phyloP scores from a whole-genome alignment of 30 jellyfish, hydroid and myxozoan genomes.

The Mastigias papua region DNA sequence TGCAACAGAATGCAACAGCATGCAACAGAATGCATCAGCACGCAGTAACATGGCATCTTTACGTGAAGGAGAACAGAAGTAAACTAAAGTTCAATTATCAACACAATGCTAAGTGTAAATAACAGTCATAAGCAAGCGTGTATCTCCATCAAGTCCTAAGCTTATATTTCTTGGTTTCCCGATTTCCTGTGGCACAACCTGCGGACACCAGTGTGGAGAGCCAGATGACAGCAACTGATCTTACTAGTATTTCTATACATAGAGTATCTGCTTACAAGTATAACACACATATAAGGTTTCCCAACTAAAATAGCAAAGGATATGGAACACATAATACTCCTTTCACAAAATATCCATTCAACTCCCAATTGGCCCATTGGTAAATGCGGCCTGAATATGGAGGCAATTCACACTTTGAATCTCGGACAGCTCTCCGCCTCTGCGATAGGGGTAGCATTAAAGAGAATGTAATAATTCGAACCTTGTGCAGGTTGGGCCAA shows the following conservation, averaged over 20 bases:
- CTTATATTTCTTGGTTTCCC: slow-evolving; percentile 9
- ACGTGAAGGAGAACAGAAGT: background rate
- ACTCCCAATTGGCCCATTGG: too few relatives aligned
- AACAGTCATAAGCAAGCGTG: background rate
- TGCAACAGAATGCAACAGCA: too few relatives aligned
- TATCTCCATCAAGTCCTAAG: background rate
- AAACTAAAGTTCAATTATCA: background rate
- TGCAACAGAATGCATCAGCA: too few relatives aligned
- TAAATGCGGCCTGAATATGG: too few relatives aligned
- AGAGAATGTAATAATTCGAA: too few relatives aligned
- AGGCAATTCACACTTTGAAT: too few relatives aligned
- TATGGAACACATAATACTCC: too few relatives aligned
- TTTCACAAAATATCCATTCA: too few relatives aligned
- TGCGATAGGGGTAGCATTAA: too few relatives aligned
- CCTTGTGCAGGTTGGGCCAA: too few relatives aligned
- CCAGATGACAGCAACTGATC: background rate
- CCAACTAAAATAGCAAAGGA: background rate
- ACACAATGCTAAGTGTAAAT: background rate
- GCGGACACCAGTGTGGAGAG: slow-evolving; percentile 6
- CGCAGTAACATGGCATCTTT: too few relatives aligned
- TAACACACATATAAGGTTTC: background rate
- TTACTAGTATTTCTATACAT: background rate
- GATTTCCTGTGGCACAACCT: slow-evolving; percentile 15
- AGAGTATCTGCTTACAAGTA: background rate
- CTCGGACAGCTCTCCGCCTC: too few relatives aligned